Base-by-base conservation (phyloP, 1,140 invertebrate genomes). In the Araneus ventricosus region DNA sequence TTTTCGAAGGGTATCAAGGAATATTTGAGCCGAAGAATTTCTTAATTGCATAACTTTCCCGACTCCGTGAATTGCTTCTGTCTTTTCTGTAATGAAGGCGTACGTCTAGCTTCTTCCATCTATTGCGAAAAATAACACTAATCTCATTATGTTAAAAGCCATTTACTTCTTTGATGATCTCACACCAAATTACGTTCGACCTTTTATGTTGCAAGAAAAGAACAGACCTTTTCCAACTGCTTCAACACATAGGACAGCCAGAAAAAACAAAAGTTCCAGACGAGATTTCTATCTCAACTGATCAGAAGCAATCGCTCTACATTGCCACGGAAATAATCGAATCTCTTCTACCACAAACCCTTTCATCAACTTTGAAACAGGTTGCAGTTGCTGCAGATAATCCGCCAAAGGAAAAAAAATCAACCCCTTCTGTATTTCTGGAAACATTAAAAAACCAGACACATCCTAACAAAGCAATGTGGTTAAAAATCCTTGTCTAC, bases 61-160 rank as follows among this genome's bases (percentile, higher is more conserved):
- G 45, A 14, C 45, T 45, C 24, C 37, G 45, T 52, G 24, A 41
- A 82, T 45, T 45, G 27, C 80, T 45, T 82, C 45, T 45, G 39
- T 24, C 39, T 86, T 39, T 75, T 7, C 45, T 63, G 8, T 88
- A 88, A 88, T 88, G 86, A 88, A 88, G 61, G 61, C 37, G 86
- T 59, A 27, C 0, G 37, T 45, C 85, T 61, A 22, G 27, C 30
- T 34, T 75, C 30, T 41, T 22, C 17, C 5, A 24, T 39, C 24
- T 24, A 41, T 70, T 88, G 37, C 22, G 59, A 67, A 67, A 67
- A 88, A 67, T 61, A 41, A 27, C 70, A 39, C 22, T 88, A 88
- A 88, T 67, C 59, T 88, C 61, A 5, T 70, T 45, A 75, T 4
- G 30, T 75, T 75, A 75, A 86, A 86, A 61, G 41, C 27, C 45